Evolutionary conservation across 2,888 invertebrate species (phyloP).

Genomic region (Lochmaea crataegi): DNA sequence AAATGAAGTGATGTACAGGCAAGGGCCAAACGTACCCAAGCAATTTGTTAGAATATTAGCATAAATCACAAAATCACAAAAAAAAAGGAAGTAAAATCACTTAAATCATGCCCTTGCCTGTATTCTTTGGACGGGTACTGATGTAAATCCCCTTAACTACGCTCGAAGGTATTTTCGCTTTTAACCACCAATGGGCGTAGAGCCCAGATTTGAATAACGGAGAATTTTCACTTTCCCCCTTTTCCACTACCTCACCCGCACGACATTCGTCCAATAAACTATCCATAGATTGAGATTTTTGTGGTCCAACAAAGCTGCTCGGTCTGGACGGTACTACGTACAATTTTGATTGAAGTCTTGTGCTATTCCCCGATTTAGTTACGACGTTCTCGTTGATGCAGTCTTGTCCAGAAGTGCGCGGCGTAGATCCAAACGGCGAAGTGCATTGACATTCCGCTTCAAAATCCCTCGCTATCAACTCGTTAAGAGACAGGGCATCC

Average conservation of each 20-base stretch:
- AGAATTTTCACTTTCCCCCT: slow-evolving; percentile 55
- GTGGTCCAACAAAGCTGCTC: slow-evolving; percentile 37
- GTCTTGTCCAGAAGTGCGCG: slow-evolving; percentile 74
- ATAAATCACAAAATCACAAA: slow-evolving; percentile 36
- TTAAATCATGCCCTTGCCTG: slow-evolving; percentile 65
- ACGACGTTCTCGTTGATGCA: slow-evolving; percentile 70
- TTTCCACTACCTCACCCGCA: slow-evolving; percentile 41
- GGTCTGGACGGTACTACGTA: slow-evolving; percentile 42
- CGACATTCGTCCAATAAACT: slow-evolving; percentile 49
- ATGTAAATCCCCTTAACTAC: slow-evolving; percentile 66
- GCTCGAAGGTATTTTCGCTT: slow-evolving; percentile 81
- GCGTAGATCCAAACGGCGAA: slow-evolving; percentile 80
- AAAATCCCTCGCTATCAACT: slow-evolving; percentile 70
- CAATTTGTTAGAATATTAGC: slow-evolving; percentile 40
- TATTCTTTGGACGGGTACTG: slow-evolving; percentile 59
- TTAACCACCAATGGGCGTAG: slow-evolving; percentile 95
- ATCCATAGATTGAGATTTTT: slow-evolving; percentile 58
- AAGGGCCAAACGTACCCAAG: slow-evolving; percentile 53
- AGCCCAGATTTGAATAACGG: slow-evolving; percentile 81
- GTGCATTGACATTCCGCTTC: slow-evolving; percentile 79
- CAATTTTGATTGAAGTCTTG: slow-evolving; percentile 68
- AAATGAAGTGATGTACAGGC: slow-evolving; percentile 49
- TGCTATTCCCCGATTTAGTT: slow-evolving; percentile 67
- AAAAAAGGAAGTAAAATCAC: slow-evolving; percentile 22
- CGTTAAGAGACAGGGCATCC: slow-evolving; percentile 67